These are phyloP conservation scores for Wiebesia pumilae DNA, from an alignment of 1,140 invertebrate species.

Conservation along the genomic window DNA sequence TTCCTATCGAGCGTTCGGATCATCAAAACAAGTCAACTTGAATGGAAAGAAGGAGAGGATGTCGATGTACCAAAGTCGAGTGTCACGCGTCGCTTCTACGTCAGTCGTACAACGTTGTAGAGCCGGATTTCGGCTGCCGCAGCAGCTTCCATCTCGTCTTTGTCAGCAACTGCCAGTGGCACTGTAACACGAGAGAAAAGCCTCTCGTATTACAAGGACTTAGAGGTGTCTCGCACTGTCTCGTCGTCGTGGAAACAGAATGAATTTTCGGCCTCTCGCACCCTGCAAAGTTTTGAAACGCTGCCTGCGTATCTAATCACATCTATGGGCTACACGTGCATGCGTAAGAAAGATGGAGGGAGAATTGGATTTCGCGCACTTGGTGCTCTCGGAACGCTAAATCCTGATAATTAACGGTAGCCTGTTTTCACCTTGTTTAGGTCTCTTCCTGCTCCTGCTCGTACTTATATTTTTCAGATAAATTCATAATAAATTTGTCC, in stretches of 20 bases:
- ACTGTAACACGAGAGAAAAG: constrained; percentile 38
- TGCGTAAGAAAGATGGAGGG: background rate
- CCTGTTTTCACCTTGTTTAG: background rate
- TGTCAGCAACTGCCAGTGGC: constrained; percentile 10
- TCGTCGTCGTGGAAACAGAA: constrained; percentile 27
- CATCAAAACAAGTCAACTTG: background rate
- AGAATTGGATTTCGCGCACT: background rate
- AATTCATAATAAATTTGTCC: no score
- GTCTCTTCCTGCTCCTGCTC: no score
- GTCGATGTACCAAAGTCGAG: background rate
- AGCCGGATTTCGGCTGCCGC: constrained; percentile 6
- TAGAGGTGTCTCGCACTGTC: background rate
- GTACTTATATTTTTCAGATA: no score
- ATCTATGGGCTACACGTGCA: background rate
- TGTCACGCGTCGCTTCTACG: background rate
- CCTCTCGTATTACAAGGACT: constrained; percentile 31
- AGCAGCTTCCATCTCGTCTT: constrained; percentile 15
- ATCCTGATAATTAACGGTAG: constrained; percentile 14
- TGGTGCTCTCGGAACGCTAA: background rate
- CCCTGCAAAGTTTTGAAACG: background rate
- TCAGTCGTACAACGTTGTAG: background rate
- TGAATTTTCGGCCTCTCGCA: constrained; percentile 32
- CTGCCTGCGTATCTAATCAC: background rate
- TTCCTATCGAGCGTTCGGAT: background rate
- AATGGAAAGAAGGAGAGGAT: background rate